Evolutionary conservation across 1,140 invertebrate genomes (phyloP), one percentile per base, ranked within the genome.

Genomic region (Mizuhopecten yessoensis): DNA sequence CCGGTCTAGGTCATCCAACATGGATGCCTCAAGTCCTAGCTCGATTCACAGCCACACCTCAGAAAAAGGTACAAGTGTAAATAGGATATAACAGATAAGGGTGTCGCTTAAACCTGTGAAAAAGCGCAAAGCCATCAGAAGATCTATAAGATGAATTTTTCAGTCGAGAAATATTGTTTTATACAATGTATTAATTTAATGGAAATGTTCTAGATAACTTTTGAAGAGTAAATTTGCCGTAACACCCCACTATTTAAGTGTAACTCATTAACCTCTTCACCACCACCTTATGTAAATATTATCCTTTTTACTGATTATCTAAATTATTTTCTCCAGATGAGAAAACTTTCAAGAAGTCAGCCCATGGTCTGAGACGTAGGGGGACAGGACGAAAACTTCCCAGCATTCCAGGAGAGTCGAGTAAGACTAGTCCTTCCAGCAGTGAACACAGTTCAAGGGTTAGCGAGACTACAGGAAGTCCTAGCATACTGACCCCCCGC

Each of bases 331-430:
- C 86, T 42, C 34, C 91, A 90, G 89, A 90, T 34, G 88, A 89
- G 34, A 92, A 89, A 36, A 89, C 90, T 90, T 88, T 89, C 49
- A 93, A 92, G 92, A 94, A 91, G 87, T 91, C 93, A 86, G 89
- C 92, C 29, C 92, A 93, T 88, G 94, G 94, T 15, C 34, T 94
- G 17, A 95, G 94, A 87, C 92, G 95, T 34, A 96, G 95, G 75
- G 95, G 96, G 13, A 96, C 96, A 33, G 95, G 96, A 1, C 90
- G 96, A 33, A 96, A 95, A 89, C 93, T 97, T 88, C 96, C 96
- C 15, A 93, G 94, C 20, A 93, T 95, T 39, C 95, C 95, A n/a
- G 90, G 93, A 1, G 93, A 86, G 17, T 75, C 57, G 0, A 75
- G n/a, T 75, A 93, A 94, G 75, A 57, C 90, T n/a, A 95, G 94